A percentile compares a stretch with the other conserved stretches of the same genome.
Conservation (phyloP, 2,888 invertebrate genomes). For the Acanthosoma haemorrhoidale region DNA sequence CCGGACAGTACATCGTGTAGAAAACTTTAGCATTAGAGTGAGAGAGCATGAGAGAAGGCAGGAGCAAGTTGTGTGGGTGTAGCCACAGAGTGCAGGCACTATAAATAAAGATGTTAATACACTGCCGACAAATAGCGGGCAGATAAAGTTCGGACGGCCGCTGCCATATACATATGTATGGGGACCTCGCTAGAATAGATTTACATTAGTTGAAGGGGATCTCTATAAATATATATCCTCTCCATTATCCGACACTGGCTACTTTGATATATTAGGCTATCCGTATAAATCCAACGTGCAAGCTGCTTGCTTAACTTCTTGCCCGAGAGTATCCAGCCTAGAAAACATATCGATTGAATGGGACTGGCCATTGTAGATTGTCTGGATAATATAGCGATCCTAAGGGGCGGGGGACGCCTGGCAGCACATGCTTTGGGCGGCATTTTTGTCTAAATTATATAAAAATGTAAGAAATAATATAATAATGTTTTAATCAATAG, state of each 20-base stretch:
- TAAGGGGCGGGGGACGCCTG: too few relatives aligned
- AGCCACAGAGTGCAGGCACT: neutral
- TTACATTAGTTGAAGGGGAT: neutral
- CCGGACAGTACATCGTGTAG: too few relatives aligned
- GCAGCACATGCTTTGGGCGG: too few relatives aligned
- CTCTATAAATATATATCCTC: neutral
- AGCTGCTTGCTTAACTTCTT: too few relatives aligned
- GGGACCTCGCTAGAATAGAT: neutral
- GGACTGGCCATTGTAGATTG: too few relatives aligned
- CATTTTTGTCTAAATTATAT: too few relatives aligned
- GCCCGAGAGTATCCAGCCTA: too few relatives aligned
- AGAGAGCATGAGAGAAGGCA: neutral
- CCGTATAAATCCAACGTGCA: too few relatives aligned
- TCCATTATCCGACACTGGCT: neutral
- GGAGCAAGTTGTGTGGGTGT: neutral
- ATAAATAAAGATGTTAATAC: slow-evolving; percentile 10
- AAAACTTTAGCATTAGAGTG: neutral
- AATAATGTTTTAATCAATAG: too few relatives aligned
- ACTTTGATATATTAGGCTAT: neutral
- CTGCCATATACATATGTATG: slow-evolving; percentile 11
- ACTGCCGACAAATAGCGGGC: neutral
- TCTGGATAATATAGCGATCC: too few relatives aligned
- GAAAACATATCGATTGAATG: too few relatives aligned
- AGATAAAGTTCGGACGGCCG: neutral
- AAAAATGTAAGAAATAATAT: too few relatives aligned